Conservation (phyloP, 2,113 vertebrate species). For the Toxotes jaculatrix region DNA sequence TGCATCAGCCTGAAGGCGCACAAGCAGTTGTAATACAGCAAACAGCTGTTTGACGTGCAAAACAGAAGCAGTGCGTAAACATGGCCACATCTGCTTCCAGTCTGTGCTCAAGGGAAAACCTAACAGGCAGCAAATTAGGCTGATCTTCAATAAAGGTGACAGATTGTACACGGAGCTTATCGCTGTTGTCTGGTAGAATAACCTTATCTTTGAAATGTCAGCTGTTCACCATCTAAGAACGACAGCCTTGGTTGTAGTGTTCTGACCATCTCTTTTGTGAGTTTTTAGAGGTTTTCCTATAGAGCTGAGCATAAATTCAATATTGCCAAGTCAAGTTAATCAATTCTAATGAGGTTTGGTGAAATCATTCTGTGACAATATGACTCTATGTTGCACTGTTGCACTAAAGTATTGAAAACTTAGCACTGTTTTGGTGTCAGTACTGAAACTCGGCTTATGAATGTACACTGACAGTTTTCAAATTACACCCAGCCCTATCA, state of each 20-base stretch:
- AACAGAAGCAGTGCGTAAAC: constrained; percentile 47
- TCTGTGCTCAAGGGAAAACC: constrained; percentile 30
- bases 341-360: neutral
- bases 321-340: neutral
- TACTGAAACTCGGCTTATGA: too few relatives aligned
- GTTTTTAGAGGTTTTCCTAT: neutral
- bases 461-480: neutral
- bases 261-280: neutral
- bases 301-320: neutral
- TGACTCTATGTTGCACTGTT: too few relatives aligned
- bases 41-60: constrained; percentile 55
- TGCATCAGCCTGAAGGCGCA: constrained; percentile 44
- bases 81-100: constrained; percentile 53
- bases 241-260: neutral
- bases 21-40: constrained; percentile 15
- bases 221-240: constrained; percentile 1
- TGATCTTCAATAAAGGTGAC: constrained; percentile 28
- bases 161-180: constrained; percentile 32
- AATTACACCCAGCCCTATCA: neutral
- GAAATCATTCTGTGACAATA: neutral
- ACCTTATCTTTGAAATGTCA: constrained; percentile 32
- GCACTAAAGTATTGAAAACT: neutral
- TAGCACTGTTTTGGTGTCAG: too few relatives aligned
- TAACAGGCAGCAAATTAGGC: constrained; percentile 35
- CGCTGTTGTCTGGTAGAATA: neutral